phyloP scores from a whole-genome alignment of 2,888 invertebrate species.

The Parascotia fuliginaria region DNA sequence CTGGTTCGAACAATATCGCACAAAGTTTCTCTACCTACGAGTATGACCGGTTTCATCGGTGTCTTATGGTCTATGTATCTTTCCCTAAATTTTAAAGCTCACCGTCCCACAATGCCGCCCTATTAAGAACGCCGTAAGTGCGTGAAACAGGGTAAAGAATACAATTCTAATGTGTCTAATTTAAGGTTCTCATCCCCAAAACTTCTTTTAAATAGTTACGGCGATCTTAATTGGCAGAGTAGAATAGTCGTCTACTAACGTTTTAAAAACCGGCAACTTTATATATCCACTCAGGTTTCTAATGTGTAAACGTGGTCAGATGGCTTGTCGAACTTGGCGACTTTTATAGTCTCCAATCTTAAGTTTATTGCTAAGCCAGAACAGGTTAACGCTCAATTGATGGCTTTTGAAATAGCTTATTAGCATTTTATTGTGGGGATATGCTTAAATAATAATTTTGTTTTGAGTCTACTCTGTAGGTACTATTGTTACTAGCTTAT shows the following conservation, averaged over 20 bases:
- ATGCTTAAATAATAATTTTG: conserved; percentile 50
- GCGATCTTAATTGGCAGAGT: no score
- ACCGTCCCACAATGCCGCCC: no score
- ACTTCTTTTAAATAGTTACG: no score
- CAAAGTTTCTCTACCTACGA: conserved; percentile 51
- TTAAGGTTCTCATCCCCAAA: no score
- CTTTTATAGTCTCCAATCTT: conserved; percentile 51
- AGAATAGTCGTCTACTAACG: no score
- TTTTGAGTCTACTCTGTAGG: conserved; percentile 44
- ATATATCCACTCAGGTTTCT: conserved; percentile 31
- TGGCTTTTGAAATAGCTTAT: conserved; percentile 51
- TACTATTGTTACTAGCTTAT: conserved; percentile 20
- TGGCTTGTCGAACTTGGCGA: conserved; percentile 44
- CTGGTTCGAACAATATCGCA: conserved; percentile 53
- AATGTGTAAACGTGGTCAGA: conserved; percentile 19
- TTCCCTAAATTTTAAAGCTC: conserved; percentile 51
- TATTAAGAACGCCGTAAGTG: no score
- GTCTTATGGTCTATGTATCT: conserved; percentile 46
- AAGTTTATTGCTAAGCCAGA: conserved; percentile 49
- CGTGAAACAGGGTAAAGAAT: no score
- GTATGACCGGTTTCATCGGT: conserved; percentile 57
- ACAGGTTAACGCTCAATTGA: conserved; percentile 63
- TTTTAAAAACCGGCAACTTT: conserved; percentile 26
- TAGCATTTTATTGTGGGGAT: conserved; percentile 58
- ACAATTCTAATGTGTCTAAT: no score